Conservation (phyloP, 2,797 vertebrate species). For the Paguma larvata region DNA sequence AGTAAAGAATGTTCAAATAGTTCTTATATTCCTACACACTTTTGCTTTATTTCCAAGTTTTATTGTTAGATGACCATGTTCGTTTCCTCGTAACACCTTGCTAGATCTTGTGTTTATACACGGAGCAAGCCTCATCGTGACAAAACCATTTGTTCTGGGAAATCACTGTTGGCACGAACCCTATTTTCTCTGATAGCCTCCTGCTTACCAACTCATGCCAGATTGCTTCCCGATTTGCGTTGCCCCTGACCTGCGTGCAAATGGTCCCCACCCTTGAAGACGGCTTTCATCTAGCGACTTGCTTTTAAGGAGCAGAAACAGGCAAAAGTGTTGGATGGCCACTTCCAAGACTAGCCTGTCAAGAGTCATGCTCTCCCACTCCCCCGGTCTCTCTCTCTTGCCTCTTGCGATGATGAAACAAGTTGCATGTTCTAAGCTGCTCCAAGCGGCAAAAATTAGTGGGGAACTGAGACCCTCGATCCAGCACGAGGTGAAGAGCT, state of each 20-base stretch:
- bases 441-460: background rate
- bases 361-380: background rate
- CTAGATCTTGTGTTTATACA: too few relatives aligned
- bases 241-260: too few relatives aligned
- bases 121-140: background rate
- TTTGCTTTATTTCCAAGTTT: background rate
- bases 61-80: background rate
- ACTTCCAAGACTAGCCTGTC: fast-evolving
- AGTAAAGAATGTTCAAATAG: background rate
- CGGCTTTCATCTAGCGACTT: too few relatives aligned
- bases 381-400: fast-evolving
- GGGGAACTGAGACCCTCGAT: background rate
- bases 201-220: background rate
- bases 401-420: too few relatives aligned
- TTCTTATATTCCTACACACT: background rate
- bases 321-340: background rate
- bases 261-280: too few relatives aligned
- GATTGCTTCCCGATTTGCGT: background rate
- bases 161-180: too few relatives aligned
- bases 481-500: fast-evolving
- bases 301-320: background rate
- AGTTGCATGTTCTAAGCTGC: background rate
- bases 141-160: too few relatives aligned
- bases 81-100: background rate
- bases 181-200: background rate